Base-by-base conservation (phyloP, 2,113 vertebrate species). In the Glaucomys volans region DNA sequence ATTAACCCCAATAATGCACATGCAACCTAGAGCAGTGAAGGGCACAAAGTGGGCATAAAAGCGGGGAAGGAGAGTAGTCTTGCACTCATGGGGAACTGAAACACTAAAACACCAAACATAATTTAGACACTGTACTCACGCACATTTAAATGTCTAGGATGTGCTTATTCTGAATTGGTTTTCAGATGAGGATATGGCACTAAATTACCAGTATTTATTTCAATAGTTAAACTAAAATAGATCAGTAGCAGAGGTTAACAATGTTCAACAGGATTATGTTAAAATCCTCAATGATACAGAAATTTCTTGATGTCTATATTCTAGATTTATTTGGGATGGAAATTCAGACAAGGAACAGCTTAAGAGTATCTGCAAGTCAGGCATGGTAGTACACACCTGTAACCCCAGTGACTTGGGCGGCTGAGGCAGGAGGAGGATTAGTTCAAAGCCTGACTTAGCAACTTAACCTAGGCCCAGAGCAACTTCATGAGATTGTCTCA, bases 191-290 rank as follows among this genome's bases (percentile, higher is more conserved):
- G 18, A 42, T 32, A 47, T 22, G 10, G n/a, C 20, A 88, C 67
- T 71, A 90, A 89, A 82, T 59, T 57, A 69, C 47, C 22, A 80
- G 40, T 47, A 59, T 44, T 75, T 62, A 92, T 16, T 35, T 84
- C 66, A 83, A 87, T 4, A 32, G 42, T 40, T 94, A 28, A 57
- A n/a, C 35, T 91, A 47, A 88, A 81, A 87, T 7, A 74, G 14
- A 67, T 32, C 32, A 71, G 82, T 30, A 92, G 87, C 26, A 93
- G 67, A 94, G 83, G 75, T 77, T 75, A 95, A 74, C 6, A 18
- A 26, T 37, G 12, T 30, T 62, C 83, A 50, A 28, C 40, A 90
- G 52, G 40, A 77, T 28, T 52, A 90, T 69, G 40, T 28, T 32
- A 85, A 75, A 79, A 87, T 64, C 37, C 86, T 87, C 42, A 77